Evolutionary conservation across 2,113 vertebrate species (phyloP), one percentile per base, ranked within the genome.

Genomic region (Sakesphorus luctuosus): DNA sequence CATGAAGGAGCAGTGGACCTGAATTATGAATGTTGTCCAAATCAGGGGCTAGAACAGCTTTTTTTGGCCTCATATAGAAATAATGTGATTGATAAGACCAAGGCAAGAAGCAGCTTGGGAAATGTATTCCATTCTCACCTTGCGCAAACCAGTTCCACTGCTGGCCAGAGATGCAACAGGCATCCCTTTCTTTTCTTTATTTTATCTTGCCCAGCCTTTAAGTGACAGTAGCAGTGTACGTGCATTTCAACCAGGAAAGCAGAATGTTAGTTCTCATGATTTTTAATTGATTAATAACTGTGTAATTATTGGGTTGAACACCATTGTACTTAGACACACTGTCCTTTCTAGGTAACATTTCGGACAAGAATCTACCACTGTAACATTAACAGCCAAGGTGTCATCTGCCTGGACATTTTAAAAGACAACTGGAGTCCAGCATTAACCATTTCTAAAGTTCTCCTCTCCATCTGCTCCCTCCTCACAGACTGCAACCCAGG

Each of bases 341-440:
- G 23, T 96, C 77, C 94, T 94, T 96, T 85, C 21, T 91, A 99
- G 99, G 99, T 99, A 94, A 99, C 99, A 4, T 99, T 99, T 97
- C 98, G 99, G 69, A 99, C 99, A 44, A 98, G 99, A 92, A 99
- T 99, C 98, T 99, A 99, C 94, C 99, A 99, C 98, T 99, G 99
- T 95, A 99, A 99, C 92, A 99, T 99, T 93, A 99, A 99, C 98
- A 99, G 99, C 96, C 99, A 99, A 98, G 99, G 99, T 0, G 99
- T 99, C 95, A 99, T 99, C 98, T 99, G 99, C 93, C 98, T 99
- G 98, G 99, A 99, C 97, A 99, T 99, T 96, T 98, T 99, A 96
- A 99, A 99, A 94, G 99, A 99, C 97, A 99, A 99, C 98, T 99
- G 99, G 99, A 99, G 99, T 85, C 99, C 99, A 10, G 99, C 99